Evolutionary conservation across 2,113 vertebrate genomes (phyloP).

Genomic region (Saguinus imperator): DNA sequence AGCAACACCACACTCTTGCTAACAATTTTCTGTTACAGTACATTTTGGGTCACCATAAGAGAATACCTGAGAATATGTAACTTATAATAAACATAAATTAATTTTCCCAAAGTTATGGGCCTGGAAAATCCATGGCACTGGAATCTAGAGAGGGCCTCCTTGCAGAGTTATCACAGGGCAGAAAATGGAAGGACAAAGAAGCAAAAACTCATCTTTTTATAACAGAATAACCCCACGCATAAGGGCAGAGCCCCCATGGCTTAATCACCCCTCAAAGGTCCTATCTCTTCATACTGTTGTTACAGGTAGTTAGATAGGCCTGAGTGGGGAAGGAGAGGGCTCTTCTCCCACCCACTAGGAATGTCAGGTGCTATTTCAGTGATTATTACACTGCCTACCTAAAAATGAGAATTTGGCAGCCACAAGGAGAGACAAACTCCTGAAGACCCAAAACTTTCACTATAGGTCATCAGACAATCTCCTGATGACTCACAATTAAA

Average conservation of each 20-base stretch:
- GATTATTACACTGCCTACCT: no score
- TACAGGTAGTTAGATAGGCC: no score
- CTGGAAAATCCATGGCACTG: background rate
- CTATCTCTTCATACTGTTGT: background rate
- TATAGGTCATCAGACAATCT: no score
- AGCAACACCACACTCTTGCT: background rate
- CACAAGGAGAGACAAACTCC: no score
- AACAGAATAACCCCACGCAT: no score
- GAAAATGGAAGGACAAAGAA: background rate
- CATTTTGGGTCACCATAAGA: background rate
- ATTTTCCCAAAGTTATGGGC: background rate
- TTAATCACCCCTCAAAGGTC: background rate
- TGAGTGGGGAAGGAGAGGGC: no score
- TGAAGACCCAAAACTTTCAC: no score
- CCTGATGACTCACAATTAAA: no score
- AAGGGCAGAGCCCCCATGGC: fast-evolving
- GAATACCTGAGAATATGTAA: background rate
- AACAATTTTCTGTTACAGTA: background rate
- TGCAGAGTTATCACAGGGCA: background rate
- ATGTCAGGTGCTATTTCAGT: no score
- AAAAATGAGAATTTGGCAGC: no score
- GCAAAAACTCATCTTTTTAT: background rate
- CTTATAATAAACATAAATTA: background rate
- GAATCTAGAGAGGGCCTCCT: background rate
- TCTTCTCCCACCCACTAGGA: no score